A percentile compares a stretch with the other conserved stretches of the same genome.
Conservation (phyloP, 2,888 invertebrate species). For the Aethes cnicana region DNA sequence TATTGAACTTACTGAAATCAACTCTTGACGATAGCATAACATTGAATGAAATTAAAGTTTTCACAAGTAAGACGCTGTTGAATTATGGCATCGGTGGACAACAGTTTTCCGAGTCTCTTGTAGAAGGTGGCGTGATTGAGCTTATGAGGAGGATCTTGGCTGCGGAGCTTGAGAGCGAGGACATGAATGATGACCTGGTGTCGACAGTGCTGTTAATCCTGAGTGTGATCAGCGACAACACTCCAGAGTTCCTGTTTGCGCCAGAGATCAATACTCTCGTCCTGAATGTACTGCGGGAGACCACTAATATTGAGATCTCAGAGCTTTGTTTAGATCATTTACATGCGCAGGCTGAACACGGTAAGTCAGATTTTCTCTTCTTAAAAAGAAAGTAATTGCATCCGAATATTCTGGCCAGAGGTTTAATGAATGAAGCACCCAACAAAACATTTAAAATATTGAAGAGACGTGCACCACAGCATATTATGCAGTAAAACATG, state of each 20-base stretch:
- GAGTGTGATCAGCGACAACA: slow-evolving; percentile 84
- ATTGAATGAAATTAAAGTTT: slow-evolving; percentile 83
- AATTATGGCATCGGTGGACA: slow-evolving; percentile 91
- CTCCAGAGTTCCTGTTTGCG: slow-evolving; percentile 82
- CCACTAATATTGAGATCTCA: slow-evolving; percentile 87
- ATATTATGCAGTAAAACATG: no score
- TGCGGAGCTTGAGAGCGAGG: slow-evolving; percentile 69
- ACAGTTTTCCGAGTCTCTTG: slow-evolving; percentile 83
- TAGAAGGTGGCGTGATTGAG: slow-evolving; percentile 79
- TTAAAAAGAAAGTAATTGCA: no score
- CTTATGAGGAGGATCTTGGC: slow-evolving; percentile 78
- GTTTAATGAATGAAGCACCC: no score
- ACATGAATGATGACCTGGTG: slow-evolving; percentile 81
- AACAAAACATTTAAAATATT: no score
- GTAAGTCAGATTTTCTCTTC: slow-evolving; percentile 60
- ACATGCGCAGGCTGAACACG: slow-evolving; percentile 89
- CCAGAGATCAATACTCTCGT: slow-evolving; percentile 81
- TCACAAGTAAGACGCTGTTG: slow-evolving; percentile 87
- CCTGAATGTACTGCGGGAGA: slow-evolving; percentile 84
- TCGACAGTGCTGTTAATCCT: slow-evolving; percentile 82
- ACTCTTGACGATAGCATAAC: slow-evolving; percentile 52
- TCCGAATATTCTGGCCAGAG: no score
- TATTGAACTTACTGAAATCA: slow-evolving; percentile 64
- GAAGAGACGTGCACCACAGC: no score
- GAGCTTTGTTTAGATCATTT: slow-evolving; percentile 89